A percentile compares a stretch with the other conserved stretches of the same genome.
phyloP scores from a whole-genome alignment of 2,797 vertebrate genomes.

The Malacoraja senta region DNA sequence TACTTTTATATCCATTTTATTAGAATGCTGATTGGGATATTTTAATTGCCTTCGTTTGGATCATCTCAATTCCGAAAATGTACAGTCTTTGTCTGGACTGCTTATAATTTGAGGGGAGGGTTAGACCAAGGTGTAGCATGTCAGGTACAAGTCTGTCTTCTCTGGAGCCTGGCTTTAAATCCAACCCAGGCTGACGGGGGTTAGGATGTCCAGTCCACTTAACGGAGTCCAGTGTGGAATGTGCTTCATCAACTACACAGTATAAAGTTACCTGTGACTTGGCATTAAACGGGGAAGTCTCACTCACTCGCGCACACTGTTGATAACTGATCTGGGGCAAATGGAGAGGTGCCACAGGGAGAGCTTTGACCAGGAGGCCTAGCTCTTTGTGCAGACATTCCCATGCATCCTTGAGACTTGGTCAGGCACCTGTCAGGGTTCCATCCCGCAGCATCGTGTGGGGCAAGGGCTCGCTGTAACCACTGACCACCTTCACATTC shows the following conservation, averaged over 20 bases:
- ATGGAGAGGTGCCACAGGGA: neutral
- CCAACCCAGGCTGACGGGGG: neutral
- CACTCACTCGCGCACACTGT: neutral
- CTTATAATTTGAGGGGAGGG: neutral
- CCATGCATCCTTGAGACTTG: too few species aligned
- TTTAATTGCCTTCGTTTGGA: slow-evolving; percentile 15
- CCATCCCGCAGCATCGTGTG: neutral
- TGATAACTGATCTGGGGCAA: too few species aligned
- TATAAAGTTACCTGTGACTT: neutral
- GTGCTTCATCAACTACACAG: neutral
- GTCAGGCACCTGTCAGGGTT: too few species aligned
- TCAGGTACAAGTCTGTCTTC: neutral
- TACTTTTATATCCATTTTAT: neutral
- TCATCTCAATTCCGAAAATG: slow-evolving; percentile 25
- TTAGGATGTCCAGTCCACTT: neutral
- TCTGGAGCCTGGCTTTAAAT: neutral
- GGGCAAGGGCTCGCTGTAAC: neutral
- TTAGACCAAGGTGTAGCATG: neutral
- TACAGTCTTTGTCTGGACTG: neutral
- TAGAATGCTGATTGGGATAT: slow-evolving; percentile 26
- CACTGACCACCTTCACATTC: neutral
- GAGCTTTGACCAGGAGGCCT: neutral
- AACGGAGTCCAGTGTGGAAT: neutral
- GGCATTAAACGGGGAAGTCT: neutral
- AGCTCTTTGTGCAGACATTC: neutral